Conservation (phyloP, 2,797 vertebrate genomes). For the Champsocephalus gunnari region DNA sequence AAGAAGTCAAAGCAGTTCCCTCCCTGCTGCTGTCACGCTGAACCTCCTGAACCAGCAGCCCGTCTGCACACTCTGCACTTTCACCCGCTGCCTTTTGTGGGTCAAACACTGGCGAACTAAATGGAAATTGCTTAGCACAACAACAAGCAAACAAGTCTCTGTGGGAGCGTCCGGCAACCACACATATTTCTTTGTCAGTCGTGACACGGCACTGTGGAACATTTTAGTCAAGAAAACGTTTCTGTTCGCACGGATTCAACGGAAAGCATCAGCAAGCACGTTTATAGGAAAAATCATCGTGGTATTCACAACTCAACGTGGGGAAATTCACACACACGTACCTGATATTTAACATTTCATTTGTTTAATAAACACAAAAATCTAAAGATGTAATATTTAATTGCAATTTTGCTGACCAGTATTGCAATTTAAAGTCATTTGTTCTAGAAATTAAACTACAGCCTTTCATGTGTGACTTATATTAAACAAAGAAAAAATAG, state of each 20-base stretch:
- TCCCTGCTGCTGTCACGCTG: conserved; percentile 19
- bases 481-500: too few species aligned
- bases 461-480: too few species aligned
- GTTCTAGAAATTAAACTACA: too few species aligned
- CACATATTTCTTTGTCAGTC: neutral
- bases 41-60: conserved; percentile 47
- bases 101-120: conserved; percentile 43
- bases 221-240: neutral
- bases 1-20: neutral
- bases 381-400: too few species aligned
- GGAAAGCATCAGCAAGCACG: too few species aligned
- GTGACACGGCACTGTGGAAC: neutral
- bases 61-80: conserved; percentile 66
- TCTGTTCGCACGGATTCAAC: too few species aligned
- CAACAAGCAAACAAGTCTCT: conserved; percentile 40
- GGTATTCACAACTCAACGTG: too few species aligned
- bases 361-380: too few species aligned
- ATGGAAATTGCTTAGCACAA: conserved; percentile 68
- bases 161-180: conserved; percentile 19
- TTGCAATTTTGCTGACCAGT: neutral
- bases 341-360: too few species aligned
- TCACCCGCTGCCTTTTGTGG: conserved; percentile 72
- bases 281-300: neutral
- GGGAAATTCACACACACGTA: too few species aligned
- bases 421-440: neutral